Evolutionary conservation across 1,140 invertebrate species (phyloP), one percentile per base, ranked within the genome.

Genomic region (Rhynchophorus ferrugineus): DNA sequence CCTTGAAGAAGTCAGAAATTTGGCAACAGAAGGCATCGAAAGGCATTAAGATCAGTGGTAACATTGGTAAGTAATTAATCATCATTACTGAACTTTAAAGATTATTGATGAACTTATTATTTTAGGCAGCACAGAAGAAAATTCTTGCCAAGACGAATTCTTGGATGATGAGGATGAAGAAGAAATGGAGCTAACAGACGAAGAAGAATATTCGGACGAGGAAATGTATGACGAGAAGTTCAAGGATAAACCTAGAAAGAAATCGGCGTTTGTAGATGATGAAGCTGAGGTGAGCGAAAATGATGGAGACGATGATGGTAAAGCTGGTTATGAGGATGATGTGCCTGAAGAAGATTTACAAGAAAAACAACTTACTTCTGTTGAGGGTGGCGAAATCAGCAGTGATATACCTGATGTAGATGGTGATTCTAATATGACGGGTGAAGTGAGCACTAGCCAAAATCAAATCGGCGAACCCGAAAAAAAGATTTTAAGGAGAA

Each of bases 11-110:
- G 39, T 73, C 74, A 17, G 68, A 81, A 47, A 75, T 83, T 62
- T 83, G 82, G 79, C 74, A 78, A 55, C 76, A 80, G 57, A 77
- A 77, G 55, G 48, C 73, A 20, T 66, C 70, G 49, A 67, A 72
- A 41, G 72, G 44, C 8, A 11, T 54, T 8, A n/a, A n/a, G n/a
- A n/a, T n/a, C n/a, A n/a, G n/a, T n/a, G n/a, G n/a, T n/a, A n/a
- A n/a, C n/a, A n/a, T n/a, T n/a, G n/a, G n/a, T n/a, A n/a, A n/a
- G n/a, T n/a, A n/a, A n/a, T n/a, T n/a, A n/a, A n/a, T n/a, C n/a
- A n/a, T n/a, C n/a, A n/a, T n/a, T n/a, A n/a, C n/a, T n/a, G n/a
- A n/a, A n/a, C n/a, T n/a, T n/a, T n/a, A n/a, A n/a, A n/a, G n/a
- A n/a, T n/a, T n/a, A n/a, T n/a, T n/a, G n/a, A n/a, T n/a, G n/a